Percentiles rank a stretch among this genome's conserved stretches.
Conservation (phyloP, 2,888 invertebrate species). For the Neoascia interrupta region DNA sequence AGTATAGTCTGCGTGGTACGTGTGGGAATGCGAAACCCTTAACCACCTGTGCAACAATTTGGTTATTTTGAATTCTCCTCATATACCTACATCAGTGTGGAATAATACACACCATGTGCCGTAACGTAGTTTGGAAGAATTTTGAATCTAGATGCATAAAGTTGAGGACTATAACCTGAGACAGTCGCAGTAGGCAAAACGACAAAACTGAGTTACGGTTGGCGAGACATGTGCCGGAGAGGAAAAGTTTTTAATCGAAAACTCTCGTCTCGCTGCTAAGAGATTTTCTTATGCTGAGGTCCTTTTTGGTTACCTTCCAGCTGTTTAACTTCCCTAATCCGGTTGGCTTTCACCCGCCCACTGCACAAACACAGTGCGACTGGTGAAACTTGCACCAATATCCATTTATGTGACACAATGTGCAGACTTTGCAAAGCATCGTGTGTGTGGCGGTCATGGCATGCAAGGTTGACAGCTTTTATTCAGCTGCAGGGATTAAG, state of each 20-base stretch:
- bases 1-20: conserved; percentile 11
- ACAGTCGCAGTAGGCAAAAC: too few species aligned
- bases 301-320: conserved; percentile 34
- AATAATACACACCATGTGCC: conserved; percentile 7
- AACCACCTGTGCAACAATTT: conserved; percentile 63
- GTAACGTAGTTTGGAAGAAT: neutral
- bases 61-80: conserved; percentile 43
- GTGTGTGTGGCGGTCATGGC: conserved; percentile 35
- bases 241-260: conserved; percentile 65
- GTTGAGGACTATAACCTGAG: too few species aligned
- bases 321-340: conserved; percentile 66
- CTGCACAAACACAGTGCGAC: neutral
- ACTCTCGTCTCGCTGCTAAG: conserved; percentile 44
- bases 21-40: conserved; percentile 46
- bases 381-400: conserved; percentile 32
- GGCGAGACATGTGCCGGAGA: conserved; percentile 9
- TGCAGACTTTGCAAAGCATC: conserved; percentile 57
- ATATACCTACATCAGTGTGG: conserved; percentile 25
- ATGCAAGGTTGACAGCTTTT: conserved; percentile 52
- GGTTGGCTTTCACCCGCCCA: conserved; percentile 13
- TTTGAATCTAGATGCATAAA: neutral
- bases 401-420: conserved; percentile 64
- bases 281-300: conserved; percentile 38
- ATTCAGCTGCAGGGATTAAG: conserved; percentile 53
- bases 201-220: conserved; percentile 48